Percentiles rank a stretch among this genome's conserved stretches.
Evolutionary conservation across 2,113 vertebrate species (phyloP).

Genomic region (Morphnarchus princeps): DNA sequence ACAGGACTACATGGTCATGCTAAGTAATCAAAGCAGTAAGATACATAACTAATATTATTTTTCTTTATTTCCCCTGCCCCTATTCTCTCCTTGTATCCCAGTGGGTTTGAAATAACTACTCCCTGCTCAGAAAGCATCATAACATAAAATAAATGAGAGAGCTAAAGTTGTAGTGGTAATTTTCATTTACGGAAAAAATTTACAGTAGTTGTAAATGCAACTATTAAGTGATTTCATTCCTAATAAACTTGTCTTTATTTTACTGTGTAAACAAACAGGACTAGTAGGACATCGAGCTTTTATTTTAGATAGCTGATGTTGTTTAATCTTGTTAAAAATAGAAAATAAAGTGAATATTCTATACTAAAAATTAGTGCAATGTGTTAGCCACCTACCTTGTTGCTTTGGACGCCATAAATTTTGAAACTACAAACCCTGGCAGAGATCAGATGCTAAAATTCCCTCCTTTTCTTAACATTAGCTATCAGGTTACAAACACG

Average conservation of each 20-base stretch:
- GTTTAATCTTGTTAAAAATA: neutral
- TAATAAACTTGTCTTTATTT: neutral
- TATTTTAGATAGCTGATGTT: neutral
- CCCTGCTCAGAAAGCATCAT: neutral
- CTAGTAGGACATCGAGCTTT: neutral
- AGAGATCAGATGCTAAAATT: neutral
- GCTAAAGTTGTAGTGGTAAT: neutral
- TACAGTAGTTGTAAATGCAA: neutral
- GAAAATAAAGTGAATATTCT: neutral
- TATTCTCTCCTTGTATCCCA: neutral
- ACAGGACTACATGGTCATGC: neutral
- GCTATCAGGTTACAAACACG: neutral
- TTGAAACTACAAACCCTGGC: neutral
- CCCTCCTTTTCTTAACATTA: neutral
- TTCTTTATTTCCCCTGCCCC: neutral
- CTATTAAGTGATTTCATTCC: neutral
- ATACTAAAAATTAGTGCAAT: neutral
- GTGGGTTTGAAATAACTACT: neutral
- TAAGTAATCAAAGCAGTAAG: neutral
- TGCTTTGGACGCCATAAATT: neutral
- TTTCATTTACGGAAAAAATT: neutral
- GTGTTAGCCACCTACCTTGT: neutral
- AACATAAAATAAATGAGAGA: neutral
- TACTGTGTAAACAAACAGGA: neutral
- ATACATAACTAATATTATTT: neutral